Percentiles rank a stretch among this genome's conserved stretches.
phyloP scores from a whole-genome alignment of 2,888 invertebrate genomes.

The Phytoseiulus persimilis region DNA sequence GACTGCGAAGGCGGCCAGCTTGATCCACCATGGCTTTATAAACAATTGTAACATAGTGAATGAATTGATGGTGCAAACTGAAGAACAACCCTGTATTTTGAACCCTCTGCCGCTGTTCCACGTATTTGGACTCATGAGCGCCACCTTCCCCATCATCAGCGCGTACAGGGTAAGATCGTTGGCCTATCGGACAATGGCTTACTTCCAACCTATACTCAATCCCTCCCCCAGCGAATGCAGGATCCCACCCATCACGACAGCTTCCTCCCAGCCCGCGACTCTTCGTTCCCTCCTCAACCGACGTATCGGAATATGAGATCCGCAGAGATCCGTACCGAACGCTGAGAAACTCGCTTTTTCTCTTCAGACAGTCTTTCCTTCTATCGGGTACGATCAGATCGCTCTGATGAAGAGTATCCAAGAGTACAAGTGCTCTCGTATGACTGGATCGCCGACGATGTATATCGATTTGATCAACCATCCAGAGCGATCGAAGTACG shows the following conservation, averaged over 20 bases:
- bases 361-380: background rate
- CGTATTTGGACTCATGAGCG: conserved; percentile 9
- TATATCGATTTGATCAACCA: conserved; percentile 62
- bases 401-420: background rate
- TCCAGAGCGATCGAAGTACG: conserved; percentile 11
- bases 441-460: conserved; percentile 77
- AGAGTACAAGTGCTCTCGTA: conserved; percentile 58
- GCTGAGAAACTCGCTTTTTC: background rate
- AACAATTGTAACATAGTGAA: conserved; percentile 62
- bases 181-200: no score
- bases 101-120: conserved; percentile 13
- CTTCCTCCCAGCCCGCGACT: no score
- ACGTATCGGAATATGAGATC: no score
- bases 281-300: background rate
- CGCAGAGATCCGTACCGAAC: background rate
- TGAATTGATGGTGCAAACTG: background rate
- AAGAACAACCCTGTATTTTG: background rate
- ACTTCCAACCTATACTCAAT: no score
- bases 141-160: background rate
- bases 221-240: no score
- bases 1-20: conserved; percentile 63
- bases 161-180: background rate
- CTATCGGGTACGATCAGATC: conserved; percentile 22
- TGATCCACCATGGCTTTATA: conserved; percentile 63
- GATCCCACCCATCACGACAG: no score